phyloP scores from a whole-genome alignment of 2,797 vertebrate genomes.

The Buceros bicornis region DNA sequence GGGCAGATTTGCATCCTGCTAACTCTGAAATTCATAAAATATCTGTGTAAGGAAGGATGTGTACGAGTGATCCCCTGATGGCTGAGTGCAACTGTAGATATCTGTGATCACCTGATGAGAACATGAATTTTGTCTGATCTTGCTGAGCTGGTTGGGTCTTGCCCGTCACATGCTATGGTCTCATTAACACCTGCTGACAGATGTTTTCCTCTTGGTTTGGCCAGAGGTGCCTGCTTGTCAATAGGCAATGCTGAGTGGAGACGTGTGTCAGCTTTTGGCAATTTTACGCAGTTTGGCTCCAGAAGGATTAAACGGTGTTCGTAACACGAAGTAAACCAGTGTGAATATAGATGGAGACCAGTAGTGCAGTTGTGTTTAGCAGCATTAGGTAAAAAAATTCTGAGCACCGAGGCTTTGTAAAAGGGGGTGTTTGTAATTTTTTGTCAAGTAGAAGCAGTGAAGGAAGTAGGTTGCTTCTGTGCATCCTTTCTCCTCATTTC shows the following conservation, averaged over 20 bases:
- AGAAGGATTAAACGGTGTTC: not conserved
- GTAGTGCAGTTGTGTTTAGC: not conserved
- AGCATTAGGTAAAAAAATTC: not conserved
- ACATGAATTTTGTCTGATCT: constrained; percentile 9
- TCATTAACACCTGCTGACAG: constrained; percentile 38
- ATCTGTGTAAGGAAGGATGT: not conserved
- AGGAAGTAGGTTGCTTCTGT: not conserved
- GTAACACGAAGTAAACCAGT: not conserved
- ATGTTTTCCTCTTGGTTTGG: not conserved
- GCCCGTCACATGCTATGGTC: not conserved
- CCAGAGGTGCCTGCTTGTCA: not conserved
- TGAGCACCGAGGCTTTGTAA: not conserved
- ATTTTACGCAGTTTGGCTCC: not conserved
- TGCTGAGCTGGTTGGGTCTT: constrained; percentile 44
- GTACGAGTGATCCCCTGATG: not conserved
- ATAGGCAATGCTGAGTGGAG: not conserved
- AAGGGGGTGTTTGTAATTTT: not conserved
- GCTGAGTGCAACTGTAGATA: not conserved
- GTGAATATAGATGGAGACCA: not conserved
- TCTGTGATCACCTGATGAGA: not conserved
- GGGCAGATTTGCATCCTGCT: not conserved
- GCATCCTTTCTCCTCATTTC: not conserved
- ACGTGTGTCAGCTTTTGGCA: not conserved
- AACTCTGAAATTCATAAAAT: not conserved
- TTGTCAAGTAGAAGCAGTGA: not conserved